These are phyloP conservation scores for Cacatua alba DNA, from an alignment of 2,113 vertebrate genomes.

Conservation along the genomic window DNA sequence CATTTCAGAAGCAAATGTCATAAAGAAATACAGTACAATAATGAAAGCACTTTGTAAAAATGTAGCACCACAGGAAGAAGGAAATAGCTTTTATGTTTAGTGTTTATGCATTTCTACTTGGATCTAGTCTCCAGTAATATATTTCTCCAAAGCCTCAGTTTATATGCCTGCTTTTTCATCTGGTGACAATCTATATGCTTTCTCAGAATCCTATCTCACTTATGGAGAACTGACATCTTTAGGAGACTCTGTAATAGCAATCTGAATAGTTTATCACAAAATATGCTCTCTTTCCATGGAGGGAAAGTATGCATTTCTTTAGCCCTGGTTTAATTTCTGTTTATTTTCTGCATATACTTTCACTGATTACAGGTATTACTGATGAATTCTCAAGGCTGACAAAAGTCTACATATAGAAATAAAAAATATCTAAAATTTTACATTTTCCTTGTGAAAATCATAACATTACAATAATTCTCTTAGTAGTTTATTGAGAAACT, in stretches of 20 bases:
- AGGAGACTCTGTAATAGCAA: background rate
- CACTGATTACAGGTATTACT: background rate
- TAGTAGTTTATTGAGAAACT: background rate
- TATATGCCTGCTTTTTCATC: background rate
- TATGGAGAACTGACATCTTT: background rate
- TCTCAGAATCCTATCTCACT: background rate
- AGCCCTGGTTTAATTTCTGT: background rate
- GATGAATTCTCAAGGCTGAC: background rate
- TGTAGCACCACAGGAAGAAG: conserved; percentile 9
- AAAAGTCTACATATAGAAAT: background rate
- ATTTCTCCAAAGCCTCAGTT: background rate
- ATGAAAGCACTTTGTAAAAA: conserved; percentile 25
- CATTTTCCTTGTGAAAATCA: background rate
- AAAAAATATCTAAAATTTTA: background rate
- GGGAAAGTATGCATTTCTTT: background rate
- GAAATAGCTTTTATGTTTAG: conserved; percentile 17
- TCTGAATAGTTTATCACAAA: background rate
- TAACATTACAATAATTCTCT: background rate
- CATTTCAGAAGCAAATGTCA: conserved; percentile 25
- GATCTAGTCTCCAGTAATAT: background rate
- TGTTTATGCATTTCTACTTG: background rate
- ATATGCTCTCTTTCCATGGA: background rate
- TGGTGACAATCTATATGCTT: background rate
- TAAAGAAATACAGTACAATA: background rate
- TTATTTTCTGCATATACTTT: background rate